Evolutionary conservation across 2,797 vertebrate species (phyloP), one percentile per base, ranked within the genome.

Genomic region (Gymnopithys bicolor): DNA sequence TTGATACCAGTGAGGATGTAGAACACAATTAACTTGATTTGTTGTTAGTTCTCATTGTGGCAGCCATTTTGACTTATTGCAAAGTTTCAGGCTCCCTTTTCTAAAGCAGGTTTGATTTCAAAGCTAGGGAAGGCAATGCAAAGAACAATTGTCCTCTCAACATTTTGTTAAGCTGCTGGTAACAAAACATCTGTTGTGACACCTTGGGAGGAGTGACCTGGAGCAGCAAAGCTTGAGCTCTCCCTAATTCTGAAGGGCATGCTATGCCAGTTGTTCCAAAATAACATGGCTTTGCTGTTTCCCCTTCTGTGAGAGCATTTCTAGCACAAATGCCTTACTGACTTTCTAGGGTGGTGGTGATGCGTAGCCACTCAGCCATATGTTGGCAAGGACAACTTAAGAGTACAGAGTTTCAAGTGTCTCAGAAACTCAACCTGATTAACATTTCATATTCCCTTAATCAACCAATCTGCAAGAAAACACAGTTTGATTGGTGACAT

Each of bases 101-200:
- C 52, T 71, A 67, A 88, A 90, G 60, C 1, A 11, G 16, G 4
- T 78, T 88, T 81, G 2, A 28, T 91, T 77, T 71, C 49, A 71
- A 51, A 81, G 8, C 32, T 52, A 39, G 49, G 52, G 41, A 88
- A 88, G 37, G 33, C 11, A 88, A n/a, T 59, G 48, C 22, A 32
- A 85, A 53, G 10, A 93, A 28, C 37, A 66, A 19, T 67, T 82
- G 70, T 62, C 41, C 32, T 94, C 22, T 77, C 35, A 51, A 7
- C 21, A 13, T 45, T 80, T 78, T 51, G 51, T 78, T 51, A 55
- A 81, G 66, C 53, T 75, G 6, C 28, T 66, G 37, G 32, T 81
- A 81, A 71, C 21, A 68, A 86, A 93, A 80, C 64, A 78, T 71
- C 88, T 94, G 83, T 60, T 84, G 33, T 90, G 53, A 71, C 78